Evolutionary conservation across 2,113 vertebrate genomes (phyloP).

Genomic region (Alosa alosa): DNA sequence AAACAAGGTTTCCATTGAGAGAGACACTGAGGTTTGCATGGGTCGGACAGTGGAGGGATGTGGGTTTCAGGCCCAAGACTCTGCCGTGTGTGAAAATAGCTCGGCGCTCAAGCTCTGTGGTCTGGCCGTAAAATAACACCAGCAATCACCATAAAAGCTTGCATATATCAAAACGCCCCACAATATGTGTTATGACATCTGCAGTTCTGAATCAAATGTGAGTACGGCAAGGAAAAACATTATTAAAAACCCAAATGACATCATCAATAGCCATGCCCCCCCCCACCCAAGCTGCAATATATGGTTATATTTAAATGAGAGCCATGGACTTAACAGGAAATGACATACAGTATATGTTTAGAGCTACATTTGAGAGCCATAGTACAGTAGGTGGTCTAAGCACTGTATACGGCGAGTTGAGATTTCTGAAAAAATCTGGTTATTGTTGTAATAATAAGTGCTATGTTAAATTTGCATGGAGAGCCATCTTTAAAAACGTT

Average conservation of each 20-base stretch:
- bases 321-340: constrained; percentile 60
- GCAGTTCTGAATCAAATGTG: constrained; percentile 50
- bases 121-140: constrained; percentile 64
- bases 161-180: constrained; percentile 57
- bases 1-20: constrained; percentile 67
- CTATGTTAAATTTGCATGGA: not conserved
- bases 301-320: constrained; percentile 62
- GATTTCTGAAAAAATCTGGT: constrained; percentile 61
- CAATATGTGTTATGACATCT: constrained; percentile 61
- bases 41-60: constrained; percentile 67
- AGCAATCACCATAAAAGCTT: constrained; percentile 59
- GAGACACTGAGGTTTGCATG: constrained; percentile 63
- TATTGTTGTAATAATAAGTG: constrained; percentile 46
- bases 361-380: constrained; percentile 56
- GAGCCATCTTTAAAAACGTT: not conserved
- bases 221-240: constrained; percentile 35
- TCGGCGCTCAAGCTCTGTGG: constrained; percentile 62
- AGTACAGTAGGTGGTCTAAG: constrained; percentile 66
- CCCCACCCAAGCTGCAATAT: constrained; percentile 26
- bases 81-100: constrained; percentile 73
- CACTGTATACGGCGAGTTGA: constrained; percentile 48
- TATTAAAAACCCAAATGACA: constrained; percentile 61
- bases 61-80: constrained; percentile 65
- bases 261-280: constrained; percentile 60
- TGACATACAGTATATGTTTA: constrained; percentile 41